These are phyloP conservation scores for Danaus chrysippus DNA, from an alignment of 2,888 invertebrate genomes.

Conservation along the genomic window DNA sequence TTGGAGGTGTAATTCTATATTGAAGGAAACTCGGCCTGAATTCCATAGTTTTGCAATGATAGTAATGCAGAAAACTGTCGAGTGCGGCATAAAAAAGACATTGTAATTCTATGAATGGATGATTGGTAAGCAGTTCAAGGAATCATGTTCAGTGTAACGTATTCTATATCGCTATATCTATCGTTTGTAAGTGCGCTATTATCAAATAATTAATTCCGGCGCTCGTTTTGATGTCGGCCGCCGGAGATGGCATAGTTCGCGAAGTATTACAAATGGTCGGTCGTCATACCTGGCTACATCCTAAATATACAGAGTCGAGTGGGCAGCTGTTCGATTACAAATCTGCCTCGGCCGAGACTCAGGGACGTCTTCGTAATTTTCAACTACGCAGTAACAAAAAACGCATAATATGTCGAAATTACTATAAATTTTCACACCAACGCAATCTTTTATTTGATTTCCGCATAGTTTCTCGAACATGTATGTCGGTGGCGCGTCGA, in stretches of 20 bases:
- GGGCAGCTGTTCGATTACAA: constrained; percentile 64
- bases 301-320: constrained; percentile 68
- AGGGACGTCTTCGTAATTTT: constrained; percentile 57
- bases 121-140: constrained; percentile 34
- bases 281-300: constrained; percentile 57
- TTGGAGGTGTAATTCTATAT: constrained; percentile 36
- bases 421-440: constrained; percentile 72
- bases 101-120: constrained; percentile 59
- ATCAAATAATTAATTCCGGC: constrained; percentile 71
- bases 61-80: constrained; percentile 44
- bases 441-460: constrained; percentile 68
- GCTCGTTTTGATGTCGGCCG: constrained; percentile 53
- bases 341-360: constrained; percentile 45
- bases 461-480: constrained; percentile 68
- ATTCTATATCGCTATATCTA: constrained; percentile 39
- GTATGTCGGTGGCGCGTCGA: constrained; percentile 60
- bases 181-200: constrained; percentile 60
- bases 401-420: constrained; percentile 60
- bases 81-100: constrained; percentile 45
- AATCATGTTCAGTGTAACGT: constrained; percentile 40
- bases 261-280: constrained; percentile 34
- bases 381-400: constrained; percentile 58
- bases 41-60: constrained; percentile 50
- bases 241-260: constrained; percentile 45
- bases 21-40: constrained; percentile 52